phyloP scores from a whole-genome alignment of 2,797 vertebrate genomes.

The Danio aesculapii region DNA sequence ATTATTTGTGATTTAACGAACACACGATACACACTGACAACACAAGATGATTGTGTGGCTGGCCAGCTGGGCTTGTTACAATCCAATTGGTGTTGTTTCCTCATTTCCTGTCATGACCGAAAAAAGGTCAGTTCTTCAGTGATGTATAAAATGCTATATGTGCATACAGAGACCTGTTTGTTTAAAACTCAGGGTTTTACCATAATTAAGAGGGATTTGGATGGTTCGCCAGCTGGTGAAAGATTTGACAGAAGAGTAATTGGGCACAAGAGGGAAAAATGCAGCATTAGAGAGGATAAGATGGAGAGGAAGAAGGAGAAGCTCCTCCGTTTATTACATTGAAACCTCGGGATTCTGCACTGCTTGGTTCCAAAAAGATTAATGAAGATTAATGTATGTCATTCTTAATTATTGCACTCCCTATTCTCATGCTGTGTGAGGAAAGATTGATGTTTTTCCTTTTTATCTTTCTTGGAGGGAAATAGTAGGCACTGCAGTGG shows the following conservation, averaged over 20 bases:
- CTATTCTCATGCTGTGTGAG: constrained; percentile 27
- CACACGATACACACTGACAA: background rate
- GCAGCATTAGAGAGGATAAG: background rate
- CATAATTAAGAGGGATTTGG: constrained; percentile 7
- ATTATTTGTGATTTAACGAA: background rate
- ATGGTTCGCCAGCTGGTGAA: background rate
- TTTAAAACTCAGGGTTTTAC: background rate
- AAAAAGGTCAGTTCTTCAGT: background rate
- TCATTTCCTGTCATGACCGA: background rate
- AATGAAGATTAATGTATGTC: constrained; percentile 41
- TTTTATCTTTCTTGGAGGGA: background rate
- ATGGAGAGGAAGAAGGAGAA: constrained; percentile 1
- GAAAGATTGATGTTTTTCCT: background rate
- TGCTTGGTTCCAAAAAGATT: constrained; percentile 51
- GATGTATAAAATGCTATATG: background rate
- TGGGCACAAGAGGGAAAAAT: constrained; percentile 22
- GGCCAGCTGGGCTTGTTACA: background rate
- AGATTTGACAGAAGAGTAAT: constrained; percentile 30
- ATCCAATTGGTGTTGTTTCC: background rate
- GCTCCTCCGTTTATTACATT: constrained; percentile 45
- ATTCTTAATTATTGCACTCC: constrained; percentile 46
- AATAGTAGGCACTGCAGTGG: background rate
- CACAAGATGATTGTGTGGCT: background rate
- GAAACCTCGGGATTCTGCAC: constrained; percentile 37
- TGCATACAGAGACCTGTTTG: constrained; percentile 13